Evolutionary conservation across 2,113 vertebrate genomes (phyloP).

Genomic region (Cyanoderma ruficeps): DNA sequence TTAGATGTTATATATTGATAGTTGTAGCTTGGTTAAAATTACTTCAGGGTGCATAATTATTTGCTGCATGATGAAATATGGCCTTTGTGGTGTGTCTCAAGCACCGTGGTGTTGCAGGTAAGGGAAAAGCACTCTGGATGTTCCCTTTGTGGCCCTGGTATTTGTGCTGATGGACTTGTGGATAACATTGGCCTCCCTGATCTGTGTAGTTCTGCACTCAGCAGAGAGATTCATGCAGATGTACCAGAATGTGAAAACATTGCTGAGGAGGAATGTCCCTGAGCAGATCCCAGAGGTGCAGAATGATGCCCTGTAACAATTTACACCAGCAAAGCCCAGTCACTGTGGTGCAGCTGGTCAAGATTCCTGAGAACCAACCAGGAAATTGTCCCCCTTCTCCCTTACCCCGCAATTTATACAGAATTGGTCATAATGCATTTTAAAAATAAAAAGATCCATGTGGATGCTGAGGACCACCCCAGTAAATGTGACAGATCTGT

Average conservation of each 20-base stretch:
- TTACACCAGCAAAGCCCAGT: background rate
- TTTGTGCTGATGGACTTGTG: background rate
- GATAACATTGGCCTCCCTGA: background rate
- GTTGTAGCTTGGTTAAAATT: background rate
- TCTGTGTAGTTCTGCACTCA: background rate
- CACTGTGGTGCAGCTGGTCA: background rate
- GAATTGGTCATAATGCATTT: background rate
- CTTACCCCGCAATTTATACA: background rate
- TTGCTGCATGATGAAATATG: background rate
- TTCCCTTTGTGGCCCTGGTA: background rate
- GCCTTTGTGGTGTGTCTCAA: background rate
- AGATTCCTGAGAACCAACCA: background rate
- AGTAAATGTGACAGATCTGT: background rate
- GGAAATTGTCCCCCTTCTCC: constrained; percentile 13
- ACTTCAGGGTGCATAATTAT: background rate
- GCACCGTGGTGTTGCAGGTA: background rate
- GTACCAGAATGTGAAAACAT: background rate
- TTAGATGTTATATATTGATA: background rate
- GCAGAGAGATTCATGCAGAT: background rate
- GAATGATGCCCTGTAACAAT: background rate
- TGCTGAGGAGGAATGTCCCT: background rate
- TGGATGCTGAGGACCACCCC: background rate
- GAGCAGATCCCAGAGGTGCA: background rate
- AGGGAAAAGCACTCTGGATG: background rate
- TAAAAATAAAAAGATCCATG: background rate